Evolutionary conservation across 2,797 vertebrate species (phyloP).

Genomic region (Spondyliosoma cantharus): DNA sequence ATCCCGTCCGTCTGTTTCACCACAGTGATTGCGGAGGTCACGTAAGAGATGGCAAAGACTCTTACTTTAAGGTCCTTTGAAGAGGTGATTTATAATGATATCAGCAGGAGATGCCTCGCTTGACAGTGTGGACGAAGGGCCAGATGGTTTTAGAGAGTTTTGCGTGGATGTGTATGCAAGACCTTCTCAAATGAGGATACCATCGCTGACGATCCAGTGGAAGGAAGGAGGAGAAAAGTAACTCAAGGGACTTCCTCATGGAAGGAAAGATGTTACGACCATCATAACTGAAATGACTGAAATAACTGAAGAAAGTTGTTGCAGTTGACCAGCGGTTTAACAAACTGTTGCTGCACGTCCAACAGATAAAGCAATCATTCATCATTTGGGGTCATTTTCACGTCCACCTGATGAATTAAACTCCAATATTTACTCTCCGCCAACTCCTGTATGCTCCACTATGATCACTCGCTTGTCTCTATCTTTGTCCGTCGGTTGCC

Average conservation of each 20-base stretch:
- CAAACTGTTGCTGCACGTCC: not conserved
- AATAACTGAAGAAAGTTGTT: conserved; percentile 51
- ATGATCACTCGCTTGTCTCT: too few species aligned
- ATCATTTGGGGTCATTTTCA: too few species aligned
- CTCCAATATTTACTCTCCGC: too few species aligned
- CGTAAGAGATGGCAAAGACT: conserved; percentile 52
- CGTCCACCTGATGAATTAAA: too few species aligned
- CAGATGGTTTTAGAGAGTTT: conserved; percentile 69
- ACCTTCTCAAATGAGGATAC: conserved; percentile 37
- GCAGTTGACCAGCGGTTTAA: not conserved
- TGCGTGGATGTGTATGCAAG: conserved; percentile 42
- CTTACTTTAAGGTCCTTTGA: conserved; percentile 60
- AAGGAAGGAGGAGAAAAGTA: conserved; percentile 44
- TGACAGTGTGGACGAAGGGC: conserved; percentile 56
- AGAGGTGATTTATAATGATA: conserved; percentile 68
- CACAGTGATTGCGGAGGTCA: conserved; percentile 52
- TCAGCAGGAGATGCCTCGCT: conserved; percentile 61
- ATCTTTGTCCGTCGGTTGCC: too few species aligned
- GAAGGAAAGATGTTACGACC: conserved; percentile 60
- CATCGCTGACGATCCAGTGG: conserved; percentile 24
- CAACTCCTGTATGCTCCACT: too few species aligned
- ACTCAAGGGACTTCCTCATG: conserved; percentile 39
- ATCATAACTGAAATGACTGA: conserved; percentile 39
- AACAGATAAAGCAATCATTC: too few species aligned
- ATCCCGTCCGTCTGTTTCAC: conserved; percentile 44